These are phyloP conservation scores for Acomys russatus DNA, from an alignment of 2,797 vertebrate species.

Conservation along the genomic window DNA sequence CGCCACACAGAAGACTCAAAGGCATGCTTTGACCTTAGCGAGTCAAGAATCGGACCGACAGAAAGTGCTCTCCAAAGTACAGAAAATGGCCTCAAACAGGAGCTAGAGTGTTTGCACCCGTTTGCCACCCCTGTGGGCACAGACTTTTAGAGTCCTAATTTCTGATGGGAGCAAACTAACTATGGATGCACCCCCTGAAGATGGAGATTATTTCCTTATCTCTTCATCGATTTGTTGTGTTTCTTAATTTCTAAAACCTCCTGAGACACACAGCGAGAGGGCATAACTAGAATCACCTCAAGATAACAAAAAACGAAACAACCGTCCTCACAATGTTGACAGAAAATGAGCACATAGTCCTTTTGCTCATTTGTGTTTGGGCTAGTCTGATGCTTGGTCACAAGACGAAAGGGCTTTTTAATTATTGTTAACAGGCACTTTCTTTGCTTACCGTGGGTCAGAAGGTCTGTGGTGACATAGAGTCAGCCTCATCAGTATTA, in stretches of 20 bases:
- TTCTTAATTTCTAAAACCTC: constrained; percentile 58
- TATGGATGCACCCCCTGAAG: neutral
- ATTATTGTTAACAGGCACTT: neutral
- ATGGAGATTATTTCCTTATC: neutral
- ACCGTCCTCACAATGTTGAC: neutral
- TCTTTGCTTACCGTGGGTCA: neutral
- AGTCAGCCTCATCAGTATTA: neutral
- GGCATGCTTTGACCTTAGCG: constrained; percentile 48
- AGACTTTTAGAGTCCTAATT: constrained; percentile 72
- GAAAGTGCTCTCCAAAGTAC: constrained; percentile 20
- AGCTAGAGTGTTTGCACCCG: constrained; percentile 42
- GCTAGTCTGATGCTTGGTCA: constrained; percentile 30
- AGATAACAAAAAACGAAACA: neutral
- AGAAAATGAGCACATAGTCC: neutral
- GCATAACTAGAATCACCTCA: neutral
- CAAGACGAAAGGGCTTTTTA: neutral
- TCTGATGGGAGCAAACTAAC: constrained; percentile 44
- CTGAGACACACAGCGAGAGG: neutral
- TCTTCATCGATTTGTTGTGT: constrained; percentile 1
- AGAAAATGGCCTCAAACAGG: neutral
- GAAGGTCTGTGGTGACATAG: neutral
- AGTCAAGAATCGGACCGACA: neutral
- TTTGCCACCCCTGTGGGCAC: constrained; percentile 46
- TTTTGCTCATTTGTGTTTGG: constrained; percentile 45
- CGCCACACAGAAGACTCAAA: constrained; percentile 2